phyloP scores from a whole-genome alignment of 1,140 invertebrate genomes.

The Lepidotrigona ventralis region DNA sequence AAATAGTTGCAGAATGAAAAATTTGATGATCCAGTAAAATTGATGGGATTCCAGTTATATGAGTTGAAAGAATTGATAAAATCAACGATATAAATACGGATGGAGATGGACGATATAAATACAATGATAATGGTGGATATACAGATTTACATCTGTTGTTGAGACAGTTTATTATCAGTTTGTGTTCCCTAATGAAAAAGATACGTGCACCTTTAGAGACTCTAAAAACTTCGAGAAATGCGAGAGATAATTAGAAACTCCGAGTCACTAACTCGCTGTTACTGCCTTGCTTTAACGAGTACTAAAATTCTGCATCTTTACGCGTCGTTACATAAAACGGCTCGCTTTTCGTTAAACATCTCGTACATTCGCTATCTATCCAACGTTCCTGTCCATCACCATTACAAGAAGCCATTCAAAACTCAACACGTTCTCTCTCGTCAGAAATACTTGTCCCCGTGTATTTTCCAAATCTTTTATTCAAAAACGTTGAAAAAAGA shows the following conservation, averaged over 20 bases:
- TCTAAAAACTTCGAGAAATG: background rate
- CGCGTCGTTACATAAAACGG: background rate
- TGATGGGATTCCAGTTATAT: too few species aligned
- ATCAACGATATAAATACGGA: too few species aligned
- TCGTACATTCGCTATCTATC: background rate
- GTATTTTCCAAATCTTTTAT: background rate
- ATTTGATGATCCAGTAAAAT: too few species aligned
- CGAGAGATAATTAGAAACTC: background rate
- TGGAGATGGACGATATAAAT: too few species aligned
- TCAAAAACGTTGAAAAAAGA: background rate
- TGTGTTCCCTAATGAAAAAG: background rate
- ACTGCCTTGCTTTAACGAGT: background rate
- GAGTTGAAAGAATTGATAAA: too few species aligned
- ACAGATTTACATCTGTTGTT: background rate
- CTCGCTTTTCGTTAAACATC: background rate
- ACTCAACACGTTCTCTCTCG: background rate
- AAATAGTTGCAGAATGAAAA: too few species aligned
- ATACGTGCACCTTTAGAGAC: background rate
- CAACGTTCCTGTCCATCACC: background rate
- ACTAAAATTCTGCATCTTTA: slow-evolving; percentile 5
- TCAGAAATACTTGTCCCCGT: background rate
- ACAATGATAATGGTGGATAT: too few species aligned
- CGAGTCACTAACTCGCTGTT: background rate
- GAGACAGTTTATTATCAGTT: background rate
- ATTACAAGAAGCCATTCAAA: too few species aligned